Percentiles rank a stretch among this genome's conserved stretches.
These are phyloP conservation scores for Lipotes vexillifer DNA, from an alignment of 2,113 vertebrate genomes.

Conservation along the genomic window DNA sequence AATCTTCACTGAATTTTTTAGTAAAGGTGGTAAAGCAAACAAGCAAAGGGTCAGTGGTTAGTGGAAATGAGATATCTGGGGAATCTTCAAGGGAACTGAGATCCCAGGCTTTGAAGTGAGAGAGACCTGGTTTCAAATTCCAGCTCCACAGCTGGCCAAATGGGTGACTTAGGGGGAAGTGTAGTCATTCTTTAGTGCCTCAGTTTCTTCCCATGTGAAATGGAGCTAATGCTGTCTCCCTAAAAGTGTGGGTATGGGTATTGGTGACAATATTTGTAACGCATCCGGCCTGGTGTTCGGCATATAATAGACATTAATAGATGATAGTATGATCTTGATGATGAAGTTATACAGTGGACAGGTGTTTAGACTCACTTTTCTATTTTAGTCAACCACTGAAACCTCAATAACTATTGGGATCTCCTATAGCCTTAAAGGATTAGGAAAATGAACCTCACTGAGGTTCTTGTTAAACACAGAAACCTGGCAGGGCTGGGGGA, in stretches of 20 bases:
- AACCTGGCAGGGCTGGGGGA: background rate
- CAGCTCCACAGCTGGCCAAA: background rate
- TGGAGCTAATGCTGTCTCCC: background rate
- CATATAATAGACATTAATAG: constrained; percentile 19
- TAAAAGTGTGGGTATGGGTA: background rate
- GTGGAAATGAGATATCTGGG: background rate
- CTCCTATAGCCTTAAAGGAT: constrained; percentile 51
- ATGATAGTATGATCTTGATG: constrained; percentile 15
- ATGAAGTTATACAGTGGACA: constrained; percentile 53
- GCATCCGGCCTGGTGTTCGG: background rate
- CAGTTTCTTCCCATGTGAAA: constrained; percentile 9
- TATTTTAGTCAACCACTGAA: constrained; percentile 59
- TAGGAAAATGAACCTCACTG: constrained; percentile 37
- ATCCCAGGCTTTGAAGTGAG: background rate
- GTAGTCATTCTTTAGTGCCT: background rate
- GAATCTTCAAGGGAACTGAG: background rate
- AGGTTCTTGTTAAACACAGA: constrained; percentile 8
- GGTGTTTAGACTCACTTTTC: constrained; percentile 51
- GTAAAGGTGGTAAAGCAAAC: background rate
- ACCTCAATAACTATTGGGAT: constrained; percentile 57
- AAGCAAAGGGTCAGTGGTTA: background rate
- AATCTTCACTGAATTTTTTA: background rate
- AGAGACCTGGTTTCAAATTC: background rate
- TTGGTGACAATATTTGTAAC: background rate
- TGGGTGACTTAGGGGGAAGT: background rate